A percentile compares a stretch with the other conserved stretches of the same genome.
phyloP scores from a whole-genome alignment of 2,113 vertebrate genomes.

The Barbus barbus region DNA sequence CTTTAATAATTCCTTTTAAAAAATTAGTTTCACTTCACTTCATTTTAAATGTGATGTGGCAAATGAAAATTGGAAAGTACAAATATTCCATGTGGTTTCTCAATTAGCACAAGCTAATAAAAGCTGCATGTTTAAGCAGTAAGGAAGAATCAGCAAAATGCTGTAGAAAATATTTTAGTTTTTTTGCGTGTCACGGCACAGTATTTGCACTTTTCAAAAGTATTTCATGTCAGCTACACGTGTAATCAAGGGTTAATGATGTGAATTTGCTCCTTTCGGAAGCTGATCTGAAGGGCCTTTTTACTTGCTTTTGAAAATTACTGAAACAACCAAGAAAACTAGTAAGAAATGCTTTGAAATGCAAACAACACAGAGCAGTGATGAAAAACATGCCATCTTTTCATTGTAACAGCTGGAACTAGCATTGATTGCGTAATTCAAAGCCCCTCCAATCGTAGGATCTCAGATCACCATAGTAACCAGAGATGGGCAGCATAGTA shows the following conservation, averaged over 20 bases:
- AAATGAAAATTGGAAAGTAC: background rate
- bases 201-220: background rate
- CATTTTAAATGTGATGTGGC: background rate
- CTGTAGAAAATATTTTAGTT: background rate
- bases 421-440: conserved; percentile 37
- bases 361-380: background rate
- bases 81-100: background rate
- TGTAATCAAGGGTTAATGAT: background rate
- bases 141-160: background rate
- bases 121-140: background rate
- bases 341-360: conserved; percentile 20
- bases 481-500: conserved; percentile 11
- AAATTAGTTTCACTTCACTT: too few relatives aligned
- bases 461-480: conserved; percentile 21
- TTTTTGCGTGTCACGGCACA: background rate
- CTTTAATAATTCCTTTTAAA: too few relatives aligned
- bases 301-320: background rate
- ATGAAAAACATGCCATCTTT: conserved; percentile 13
- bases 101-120: background rate
- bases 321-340: background rate
- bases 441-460: background rate
- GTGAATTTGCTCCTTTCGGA: background rate
- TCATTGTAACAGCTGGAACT: conserved; percentile 33
- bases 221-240: background rate
- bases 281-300: background rate